Percentiles rank a stretch among this genome's conserved stretches.
phyloP scores from a whole-genome alignment of 2,888 invertebrate species.

The Chymomyza amoena region DNA sequence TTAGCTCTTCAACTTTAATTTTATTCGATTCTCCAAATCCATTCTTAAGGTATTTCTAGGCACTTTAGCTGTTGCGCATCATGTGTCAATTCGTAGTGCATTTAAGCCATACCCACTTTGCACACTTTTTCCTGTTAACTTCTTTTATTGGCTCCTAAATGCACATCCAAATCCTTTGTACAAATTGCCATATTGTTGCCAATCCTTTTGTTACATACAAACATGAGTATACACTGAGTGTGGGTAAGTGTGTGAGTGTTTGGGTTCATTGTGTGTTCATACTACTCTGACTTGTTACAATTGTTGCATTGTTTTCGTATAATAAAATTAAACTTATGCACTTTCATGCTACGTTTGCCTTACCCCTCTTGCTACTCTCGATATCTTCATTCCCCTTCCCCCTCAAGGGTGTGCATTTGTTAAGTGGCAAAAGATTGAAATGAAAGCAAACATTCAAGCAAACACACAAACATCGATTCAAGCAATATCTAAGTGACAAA shows the following conservation, averaged over 20 bases:
- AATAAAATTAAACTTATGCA: slow-evolving; percentile 70
- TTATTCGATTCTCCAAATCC: background rate
- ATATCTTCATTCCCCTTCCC: background rate
- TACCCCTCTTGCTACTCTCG: background rate
- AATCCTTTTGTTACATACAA: slow-evolving; percentile 30
- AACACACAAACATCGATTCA: slow-evolving; percentile 16
- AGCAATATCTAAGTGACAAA: slow-evolving; percentile 1
- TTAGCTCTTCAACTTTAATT: background rate
- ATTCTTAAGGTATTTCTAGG: background rate
- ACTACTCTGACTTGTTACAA: slow-evolving; percentile 39
- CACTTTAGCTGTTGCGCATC: background rate
- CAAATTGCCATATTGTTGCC: slow-evolving; percentile 59
- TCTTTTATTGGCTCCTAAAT: slow-evolving; percentile 66
- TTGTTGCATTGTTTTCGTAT: slow-evolving; percentile 67
- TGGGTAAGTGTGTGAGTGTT: slow-evolving; percentile 16
- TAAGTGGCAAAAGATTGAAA: slow-evolving; percentile 72
- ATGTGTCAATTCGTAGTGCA: background rate
- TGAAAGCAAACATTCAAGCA: slow-evolving; percentile 48
- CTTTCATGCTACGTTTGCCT: slow-evolving; percentile 37
- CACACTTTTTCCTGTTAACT: slow-evolving; percentile 34
- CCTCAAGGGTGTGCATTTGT: slow-evolving; percentile 54
- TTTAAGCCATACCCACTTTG: slow-evolving; percentile 21
- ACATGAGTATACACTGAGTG: background rate
- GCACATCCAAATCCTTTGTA: slow-evolving; percentile 63
- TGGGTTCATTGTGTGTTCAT: background rate